Conservation (phyloP, 1,140 invertebrate species). For the Aphaenogaster ashmeadi region DNA sequence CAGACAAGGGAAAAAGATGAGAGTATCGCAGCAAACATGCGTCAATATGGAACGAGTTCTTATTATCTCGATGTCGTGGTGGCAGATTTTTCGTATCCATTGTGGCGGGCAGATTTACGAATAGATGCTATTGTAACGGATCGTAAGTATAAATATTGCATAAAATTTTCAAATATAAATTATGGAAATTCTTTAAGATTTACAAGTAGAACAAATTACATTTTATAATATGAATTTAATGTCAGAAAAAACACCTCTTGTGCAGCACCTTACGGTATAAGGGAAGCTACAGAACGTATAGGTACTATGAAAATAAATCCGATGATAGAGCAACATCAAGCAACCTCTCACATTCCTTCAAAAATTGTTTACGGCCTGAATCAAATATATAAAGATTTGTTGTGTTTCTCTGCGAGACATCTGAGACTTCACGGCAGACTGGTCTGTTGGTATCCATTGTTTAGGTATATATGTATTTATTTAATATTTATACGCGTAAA, state of each 20-base stretch:
- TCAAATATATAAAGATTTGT: conserved; percentile 94
- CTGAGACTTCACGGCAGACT: conserved; percentile 92
- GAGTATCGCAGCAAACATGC: conserved; percentile 94
- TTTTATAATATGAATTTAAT: conserved; percentile 35
- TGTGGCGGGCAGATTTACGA: conserved; percentile 91
- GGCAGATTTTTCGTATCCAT: conserved; percentile 94
- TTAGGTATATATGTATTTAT: conserved; percentile 88
- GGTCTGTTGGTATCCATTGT: conserved; percentile 97
- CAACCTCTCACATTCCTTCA: conserved; percentile 92
- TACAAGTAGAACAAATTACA: background rate
- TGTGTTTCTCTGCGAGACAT: conserved; percentile 93
- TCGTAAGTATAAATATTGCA: conserved; percentile 90
- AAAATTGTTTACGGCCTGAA: conserved; percentile 95
- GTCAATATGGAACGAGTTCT: conserved; percentile 93
- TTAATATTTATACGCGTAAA: conserved; percentile 4
- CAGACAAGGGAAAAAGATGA: conserved; percentile 93
- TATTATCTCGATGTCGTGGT: conserved; percentile 96
- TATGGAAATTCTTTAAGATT: conserved; percentile 11
- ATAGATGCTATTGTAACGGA: conserved; percentile 98
- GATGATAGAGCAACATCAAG: conserved; percentile 89
- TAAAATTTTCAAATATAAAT: conserved; percentile 8
- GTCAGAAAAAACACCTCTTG: conserved; percentile 67
- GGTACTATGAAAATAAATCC: conserved; percentile 90
- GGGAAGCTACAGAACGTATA: conserved; percentile 96
- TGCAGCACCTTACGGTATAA: conserved; percentile 97